Conservation (phyloP, 2,888 invertebrate genomes). For the Ornithoptera priamus region DNA sequence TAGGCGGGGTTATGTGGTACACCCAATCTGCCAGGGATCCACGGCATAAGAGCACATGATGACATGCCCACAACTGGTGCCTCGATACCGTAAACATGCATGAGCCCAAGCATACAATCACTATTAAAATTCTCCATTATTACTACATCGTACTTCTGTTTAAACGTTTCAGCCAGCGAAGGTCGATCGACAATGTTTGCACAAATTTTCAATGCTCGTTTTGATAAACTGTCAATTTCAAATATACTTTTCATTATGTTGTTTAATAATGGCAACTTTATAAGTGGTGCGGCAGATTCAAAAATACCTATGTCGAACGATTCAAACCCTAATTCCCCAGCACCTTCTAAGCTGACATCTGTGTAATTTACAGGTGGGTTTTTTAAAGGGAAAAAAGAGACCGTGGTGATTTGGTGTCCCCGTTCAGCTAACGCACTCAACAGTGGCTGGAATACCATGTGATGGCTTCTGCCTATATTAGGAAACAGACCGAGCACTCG, state of each 20-base stretch:
- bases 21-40: conserved; percentile 51
- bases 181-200: conserved; percentile 37
- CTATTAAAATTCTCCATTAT: conserved; percentile 76
- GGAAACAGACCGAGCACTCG: conserved; percentile 81
- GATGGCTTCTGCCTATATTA: conserved; percentile 82
- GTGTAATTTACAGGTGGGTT: conserved; percentile 69
- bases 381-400: conserved; percentile 79
- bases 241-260: conserved; percentile 30
- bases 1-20: conserved; percentile 57
- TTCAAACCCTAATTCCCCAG: conserved; percentile 56
- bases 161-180: conserved; percentile 37
- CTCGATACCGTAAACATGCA: conserved; percentile 57
- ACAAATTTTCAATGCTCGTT: conserved; percentile 38
- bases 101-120: conserved; percentile 77
- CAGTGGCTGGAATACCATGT: conserved; percentile 80
- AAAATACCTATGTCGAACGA: conserved; percentile 47
- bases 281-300: conserved; percentile 6
- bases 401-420: conserved; percentile 82
- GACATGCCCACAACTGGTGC: conserved; percentile 72
- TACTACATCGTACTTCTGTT: conserved; percentile 72
- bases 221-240: conserved; percentile 32
- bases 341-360: conserved; percentile 64
- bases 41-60: conserved; percentile 73
- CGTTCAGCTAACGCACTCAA: conserved; percentile 74
- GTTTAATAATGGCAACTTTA: conserved; percentile 32